A percentile compares a stretch with the other conserved stretches of the same genome.
These are phyloP conservation scores for Etheostoma perlongum DNA, from an alignment of 2,797 vertebrate species.

Conservation along the genomic window DNA sequence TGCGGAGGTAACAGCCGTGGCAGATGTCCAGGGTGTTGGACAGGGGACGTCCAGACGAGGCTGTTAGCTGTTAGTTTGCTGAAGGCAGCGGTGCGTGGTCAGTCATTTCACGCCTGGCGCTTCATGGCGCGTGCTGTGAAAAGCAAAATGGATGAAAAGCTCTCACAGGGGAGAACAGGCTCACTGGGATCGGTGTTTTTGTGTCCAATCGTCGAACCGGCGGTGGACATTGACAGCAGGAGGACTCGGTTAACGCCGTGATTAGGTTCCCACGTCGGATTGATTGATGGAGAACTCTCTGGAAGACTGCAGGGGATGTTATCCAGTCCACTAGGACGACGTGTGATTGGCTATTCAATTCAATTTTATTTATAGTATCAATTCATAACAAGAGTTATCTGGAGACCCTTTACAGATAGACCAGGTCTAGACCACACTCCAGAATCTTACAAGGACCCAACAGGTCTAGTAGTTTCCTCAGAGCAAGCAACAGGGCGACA, in stretches of 20 bases:
- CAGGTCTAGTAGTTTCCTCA: too few species aligned
- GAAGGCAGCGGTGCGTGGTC: slow-evolving; percentile 44
- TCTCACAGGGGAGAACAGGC: slow-evolving; percentile 20
- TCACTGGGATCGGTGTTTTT: slow-evolving; percentile 18
- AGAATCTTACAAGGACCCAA: too few species aligned
- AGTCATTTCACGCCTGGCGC: slow-evolving; percentile 65
- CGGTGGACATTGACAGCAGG: neutral
- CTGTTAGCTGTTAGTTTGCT: slow-evolving; percentile 41
- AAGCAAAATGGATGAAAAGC: slow-evolving; percentile 47
- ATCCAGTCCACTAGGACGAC: too few species aligned
- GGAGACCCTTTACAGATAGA: too few species aligned
- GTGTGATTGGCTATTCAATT: too few species aligned
- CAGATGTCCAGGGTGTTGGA: slow-evolving; percentile 6
- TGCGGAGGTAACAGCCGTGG: slow-evolving; percentile 43
- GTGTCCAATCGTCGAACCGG: slow-evolving; percentile 7
- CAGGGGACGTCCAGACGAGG: slow-evolving; percentile 22
- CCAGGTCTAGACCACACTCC: too few species aligned
- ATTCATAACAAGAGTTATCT: too few species aligned
- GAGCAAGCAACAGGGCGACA: too few species aligned
- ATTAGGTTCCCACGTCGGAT: too few species aligned
- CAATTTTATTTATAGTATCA: too few species aligned
- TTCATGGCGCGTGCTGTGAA: slow-evolving; percentile 26
- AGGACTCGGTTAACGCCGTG: neutral
- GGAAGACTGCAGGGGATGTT: too few species aligned
- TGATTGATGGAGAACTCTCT: too few species aligned